Percentiles rank a stretch among this genome's conserved stretches.
Evolutionary conservation across 1,140 invertebrate species (phyloP).

Genomic region (Heliconius melpomene): DNA sequence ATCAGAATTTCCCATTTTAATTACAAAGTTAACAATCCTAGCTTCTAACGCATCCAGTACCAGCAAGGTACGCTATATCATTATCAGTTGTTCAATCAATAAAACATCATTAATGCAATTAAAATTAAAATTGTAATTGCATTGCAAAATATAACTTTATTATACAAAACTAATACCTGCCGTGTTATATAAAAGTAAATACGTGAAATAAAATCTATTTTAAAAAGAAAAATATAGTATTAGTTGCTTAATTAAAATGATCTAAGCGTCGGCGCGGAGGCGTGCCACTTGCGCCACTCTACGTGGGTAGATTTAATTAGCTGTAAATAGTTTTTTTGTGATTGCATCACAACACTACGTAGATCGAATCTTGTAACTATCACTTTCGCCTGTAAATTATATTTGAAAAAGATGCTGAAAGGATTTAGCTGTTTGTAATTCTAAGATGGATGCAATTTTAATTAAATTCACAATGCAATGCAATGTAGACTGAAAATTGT

Average conservation of each 20-base stretch:
- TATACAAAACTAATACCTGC: not conserved
- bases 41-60: too few species aligned
- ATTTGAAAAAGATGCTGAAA: constrained; percentile 15
- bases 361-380: constrained; percentile 30
- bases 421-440: not conserved
- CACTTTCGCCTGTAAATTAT: not conserved
- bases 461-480: not conserved
- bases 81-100: not conserved
- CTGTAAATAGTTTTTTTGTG: constrained; percentile 64
- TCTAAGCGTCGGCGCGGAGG: constrained; percentile 59
- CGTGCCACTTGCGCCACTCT: constrained; percentile 68
- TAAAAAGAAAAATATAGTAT: not conserved
- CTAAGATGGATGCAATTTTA: not conserved
- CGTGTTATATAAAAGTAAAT: not conserved
- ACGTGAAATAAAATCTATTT: constrained; percentile 5
- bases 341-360: constrained; percentile 56
- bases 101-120: not conserved
- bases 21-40: too few species aligned
- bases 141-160: not conserved
- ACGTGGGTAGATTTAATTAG: constrained; percentile 77
- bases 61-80: too few species aligned
- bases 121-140: not conserved
- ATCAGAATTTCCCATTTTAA: too few species aligned
- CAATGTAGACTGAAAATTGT: not conserved
- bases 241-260: constrained; percentile 63